A percentile compares a stretch with the other conserved stretches of the same genome.
These are phyloP conservation scores for Himalopsyche anomala DNA, from an alignment of 2,888 invertebrate species.

Conservation along the genomic window DNA sequence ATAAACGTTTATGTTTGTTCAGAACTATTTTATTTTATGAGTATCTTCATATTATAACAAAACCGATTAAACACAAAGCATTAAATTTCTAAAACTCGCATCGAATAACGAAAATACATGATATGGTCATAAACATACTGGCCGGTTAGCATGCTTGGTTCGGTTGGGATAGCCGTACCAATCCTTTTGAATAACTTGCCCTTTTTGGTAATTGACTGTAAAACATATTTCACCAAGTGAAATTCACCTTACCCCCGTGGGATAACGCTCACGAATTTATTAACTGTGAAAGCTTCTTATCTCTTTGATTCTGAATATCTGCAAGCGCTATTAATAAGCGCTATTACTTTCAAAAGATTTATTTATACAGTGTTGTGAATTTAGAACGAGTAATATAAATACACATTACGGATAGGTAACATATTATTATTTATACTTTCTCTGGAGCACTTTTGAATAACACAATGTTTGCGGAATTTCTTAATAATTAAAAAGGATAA, in stretches of 20 bases:
- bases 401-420: too few relatives aligned
- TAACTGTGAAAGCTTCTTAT: constrained; percentile 55
- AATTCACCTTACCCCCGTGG: constrained; percentile 38
- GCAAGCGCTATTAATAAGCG: constrained; percentile 3
- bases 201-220: constrained; percentile 43
- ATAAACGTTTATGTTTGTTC: too few relatives aligned
- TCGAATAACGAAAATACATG: constrained; percentile 9
- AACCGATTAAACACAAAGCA: neutral
- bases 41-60: too few relatives aligned
- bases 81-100: constrained; percentile 13
- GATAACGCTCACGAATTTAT: constrained; percentile 54
- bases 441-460: too few relatives aligned
- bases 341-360: constrained; percentile 31
- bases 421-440: too few relatives aligned
- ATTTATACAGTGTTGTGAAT: constrained; percentile 1
- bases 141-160: constrained; percentile 32
- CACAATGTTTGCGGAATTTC: too few relatives aligned
- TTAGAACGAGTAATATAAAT: neutral
- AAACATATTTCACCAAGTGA: constrained; percentile 43
- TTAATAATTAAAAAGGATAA: too few relatives aligned
- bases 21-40: too few relatives aligned
- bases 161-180: constrained; percentile 27
- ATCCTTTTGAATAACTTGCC: constrained; percentile 35
- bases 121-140: constrained; percentile 23
- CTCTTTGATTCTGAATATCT: constrained; percentile 38